These are phyloP conservation scores for Lota lota DNA, from an alignment of 2,113 vertebrate species.

Conservation along the genomic window DNA sequence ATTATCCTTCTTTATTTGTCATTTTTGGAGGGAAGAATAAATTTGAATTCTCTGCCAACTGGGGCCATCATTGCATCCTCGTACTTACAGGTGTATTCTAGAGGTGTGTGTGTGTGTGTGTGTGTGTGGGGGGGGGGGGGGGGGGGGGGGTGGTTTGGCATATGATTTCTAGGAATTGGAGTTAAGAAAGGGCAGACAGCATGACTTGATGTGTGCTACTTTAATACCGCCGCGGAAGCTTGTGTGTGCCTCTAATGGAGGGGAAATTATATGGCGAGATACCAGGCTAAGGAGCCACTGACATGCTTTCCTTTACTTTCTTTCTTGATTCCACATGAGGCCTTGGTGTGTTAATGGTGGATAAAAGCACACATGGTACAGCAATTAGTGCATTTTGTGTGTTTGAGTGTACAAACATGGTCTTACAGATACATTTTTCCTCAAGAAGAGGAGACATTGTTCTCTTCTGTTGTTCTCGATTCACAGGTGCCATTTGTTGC, in stretches of 20 bases:
- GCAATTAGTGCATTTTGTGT: constrained; percentile 17
- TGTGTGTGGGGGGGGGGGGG: not conserved
- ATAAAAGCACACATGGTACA: constrained; percentile 30
- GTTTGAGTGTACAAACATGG: too few relatives aligned
- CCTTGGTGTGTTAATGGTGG: constrained; percentile 41
- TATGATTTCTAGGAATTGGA: not conserved
- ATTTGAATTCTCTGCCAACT: too few relatives aligned
- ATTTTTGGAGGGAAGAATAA: too few relatives aligned
- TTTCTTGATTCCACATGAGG: constrained; percentile 22
- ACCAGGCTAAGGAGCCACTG: constrained; percentile 32
- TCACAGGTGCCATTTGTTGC: too few relatives aligned
- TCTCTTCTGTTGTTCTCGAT: too few relatives aligned
- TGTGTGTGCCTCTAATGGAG: constrained; percentile 47
- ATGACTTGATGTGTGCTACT: constrained; percentile 45
- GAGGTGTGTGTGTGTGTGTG: not conserved
- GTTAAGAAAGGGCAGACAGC: constrained; percentile 23
- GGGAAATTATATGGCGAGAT: constrained; percentile 53
- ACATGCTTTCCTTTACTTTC: constrained; percentile 34
- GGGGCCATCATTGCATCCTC: too few relatives aligned
- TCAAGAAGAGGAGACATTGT: too few relatives aligned
- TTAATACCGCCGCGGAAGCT: constrained; percentile 50
- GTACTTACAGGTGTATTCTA: not conserved
- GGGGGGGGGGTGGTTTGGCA: not conserved
- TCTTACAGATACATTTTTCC: too few relatives aligned
- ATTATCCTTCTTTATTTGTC: too few relatives aligned